Percentiles rank a stretch among this genome's conserved stretches.
These are phyloP conservation scores for Agrochola macilenta DNA, from an alignment of 2,888 invertebrate species.

Conservation along the genomic window DNA sequence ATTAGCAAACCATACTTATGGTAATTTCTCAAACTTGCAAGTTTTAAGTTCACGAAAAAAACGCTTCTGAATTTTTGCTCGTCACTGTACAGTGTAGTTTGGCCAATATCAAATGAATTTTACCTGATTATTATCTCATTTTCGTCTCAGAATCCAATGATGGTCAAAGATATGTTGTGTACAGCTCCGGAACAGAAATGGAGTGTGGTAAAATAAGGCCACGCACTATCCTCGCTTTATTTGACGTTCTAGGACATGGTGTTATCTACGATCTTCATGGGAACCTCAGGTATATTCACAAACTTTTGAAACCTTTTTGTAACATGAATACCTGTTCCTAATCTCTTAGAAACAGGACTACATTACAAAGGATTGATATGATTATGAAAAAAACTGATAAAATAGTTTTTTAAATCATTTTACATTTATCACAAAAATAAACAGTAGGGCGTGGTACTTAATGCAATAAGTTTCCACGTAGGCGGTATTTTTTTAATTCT, in stretches of 20 bases:
- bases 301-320: neutral
- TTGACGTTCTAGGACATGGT: slow-evolving; percentile 79
- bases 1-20: neutral
- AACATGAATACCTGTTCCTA: neutral
- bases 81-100: neutral
- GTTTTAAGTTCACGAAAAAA: neutral
- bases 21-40: no score
- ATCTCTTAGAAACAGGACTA: neutral
- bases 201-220: slow-evolving; percentile 60
- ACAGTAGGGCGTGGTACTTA: no score
- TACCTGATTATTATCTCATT: neutral
- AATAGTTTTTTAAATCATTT: neutral
- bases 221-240: slow-evolving; percentile 73
- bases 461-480: neutral
- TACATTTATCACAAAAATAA: neutral
- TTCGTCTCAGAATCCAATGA: slow-evolving; percentile 63
- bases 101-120: neutral
- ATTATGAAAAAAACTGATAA: neutral
- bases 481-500: neutral
- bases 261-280: slow-evolving; percentile 77
- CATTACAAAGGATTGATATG: neutral
- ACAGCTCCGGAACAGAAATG: slow-evolving; percentile 69
- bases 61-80: neutral
- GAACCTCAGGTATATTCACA: slow-evolving; percentile 70
- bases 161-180: slow-evolving; percentile 72